These are phyloP conservation scores for Colaptes auratus DNA, from an alignment of 2,113 vertebrate genomes.

Conservation along the genomic window DNA sequence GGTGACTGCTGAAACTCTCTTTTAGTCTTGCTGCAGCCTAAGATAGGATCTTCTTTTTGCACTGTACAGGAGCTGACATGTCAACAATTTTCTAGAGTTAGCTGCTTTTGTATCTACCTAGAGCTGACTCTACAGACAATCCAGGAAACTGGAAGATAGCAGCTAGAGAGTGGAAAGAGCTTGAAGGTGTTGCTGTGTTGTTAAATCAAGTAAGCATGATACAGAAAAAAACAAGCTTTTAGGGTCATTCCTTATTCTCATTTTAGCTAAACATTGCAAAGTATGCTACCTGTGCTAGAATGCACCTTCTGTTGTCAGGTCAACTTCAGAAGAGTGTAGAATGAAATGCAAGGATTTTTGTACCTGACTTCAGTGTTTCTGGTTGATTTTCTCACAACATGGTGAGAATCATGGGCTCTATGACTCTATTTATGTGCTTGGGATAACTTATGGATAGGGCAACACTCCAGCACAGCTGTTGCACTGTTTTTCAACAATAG, in stretches of 20 bases:
- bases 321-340: not conserved
- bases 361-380: not conserved
- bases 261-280: not conserved
- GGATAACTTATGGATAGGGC: not conserved
- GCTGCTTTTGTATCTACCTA: not conserved
- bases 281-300: not conserved
- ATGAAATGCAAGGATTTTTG: not conserved
- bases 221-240: not conserved
- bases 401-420: not conserved
- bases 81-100: not conserved
- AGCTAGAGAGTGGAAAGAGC: not conserved
- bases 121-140: not conserved
- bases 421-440: not conserved
- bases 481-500: not conserved
- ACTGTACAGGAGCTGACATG: not conserved
- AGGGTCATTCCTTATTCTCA: accelerated
- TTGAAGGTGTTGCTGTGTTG: not conserved
- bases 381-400: not conserved
- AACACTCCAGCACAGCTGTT: not conserved
- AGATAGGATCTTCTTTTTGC: not conserved
- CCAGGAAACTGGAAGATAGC: not conserved
- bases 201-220: not conserved
- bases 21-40: not conserved
- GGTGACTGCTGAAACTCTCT: accelerated
- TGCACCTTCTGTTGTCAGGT: not conserved